phyloP scores from a whole-genome alignment of 2,888 invertebrate species.

The Troides helena region DNA sequence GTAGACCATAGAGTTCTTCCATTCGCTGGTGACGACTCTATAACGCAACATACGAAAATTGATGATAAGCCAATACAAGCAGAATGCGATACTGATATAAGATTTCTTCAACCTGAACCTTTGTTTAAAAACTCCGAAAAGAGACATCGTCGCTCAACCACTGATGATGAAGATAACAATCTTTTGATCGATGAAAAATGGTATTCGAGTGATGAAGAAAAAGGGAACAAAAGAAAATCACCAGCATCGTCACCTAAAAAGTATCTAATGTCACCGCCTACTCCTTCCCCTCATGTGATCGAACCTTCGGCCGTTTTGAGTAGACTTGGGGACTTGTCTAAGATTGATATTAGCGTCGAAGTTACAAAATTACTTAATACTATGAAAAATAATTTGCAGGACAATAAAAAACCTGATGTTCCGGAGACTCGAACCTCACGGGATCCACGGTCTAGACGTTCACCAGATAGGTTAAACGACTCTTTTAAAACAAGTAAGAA shows the following conservation, averaged over 20 bases:
- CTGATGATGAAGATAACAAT: constrained; percentile 81
- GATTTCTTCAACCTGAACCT: constrained; percentile 72
- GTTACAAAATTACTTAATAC: constrained; percentile 84
- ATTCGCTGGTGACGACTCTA: constrained; percentile 59
- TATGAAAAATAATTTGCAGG: constrained; percentile 77
- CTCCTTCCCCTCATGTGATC: constrained; percentile 73
- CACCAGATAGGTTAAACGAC: constrained; percentile 60
- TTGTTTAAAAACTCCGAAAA: constrained; percentile 71
- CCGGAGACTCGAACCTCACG: constrained; percentile 49
- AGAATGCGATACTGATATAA: constrained; percentile 71
- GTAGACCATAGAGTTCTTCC: constrained; percentile 75
- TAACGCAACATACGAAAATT: constrained; percentile 42
- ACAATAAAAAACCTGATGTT: constrained; percentile 52
- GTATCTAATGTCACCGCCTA: constrained; percentile 51
- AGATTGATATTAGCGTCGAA: constrained; percentile 87
- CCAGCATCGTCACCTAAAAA: constrained; percentile 61
- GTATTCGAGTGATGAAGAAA: constrained; percentile 91
- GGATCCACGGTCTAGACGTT: constrained; percentile 68
- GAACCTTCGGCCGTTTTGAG: constrained; percentile 79
- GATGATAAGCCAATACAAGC: constrained; percentile 47
- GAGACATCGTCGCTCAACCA: constrained; percentile 72
- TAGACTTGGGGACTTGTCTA: constrained; percentile 84
- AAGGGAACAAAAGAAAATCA: constrained; percentile 66
- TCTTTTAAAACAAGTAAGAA: constrained; percentile 51
- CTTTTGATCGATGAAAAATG: constrained; percentile 83